Conservation (phyloP, 1,140 invertebrate species). For the Drosophila santomea region DNA sequence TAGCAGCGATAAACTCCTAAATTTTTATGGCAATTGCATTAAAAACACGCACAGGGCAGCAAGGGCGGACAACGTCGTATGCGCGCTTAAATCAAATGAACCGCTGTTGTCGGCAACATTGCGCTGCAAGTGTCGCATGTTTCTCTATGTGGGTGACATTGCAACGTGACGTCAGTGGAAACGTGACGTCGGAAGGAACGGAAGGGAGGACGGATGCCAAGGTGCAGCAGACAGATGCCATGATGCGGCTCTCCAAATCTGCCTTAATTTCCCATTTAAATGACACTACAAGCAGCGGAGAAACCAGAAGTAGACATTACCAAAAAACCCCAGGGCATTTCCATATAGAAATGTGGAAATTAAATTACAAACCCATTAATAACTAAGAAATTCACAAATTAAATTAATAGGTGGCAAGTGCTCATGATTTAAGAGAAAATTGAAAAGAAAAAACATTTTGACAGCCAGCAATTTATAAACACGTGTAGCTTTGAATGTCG, state of each 20-base stretch:
- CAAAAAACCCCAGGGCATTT: background rate
- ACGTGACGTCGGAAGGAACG: background rate
- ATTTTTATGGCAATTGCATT: conserved; percentile 59
- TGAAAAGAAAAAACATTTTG: conserved; percentile 13
- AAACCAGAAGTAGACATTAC: background rate
- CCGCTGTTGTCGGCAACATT: conserved; percentile 31
- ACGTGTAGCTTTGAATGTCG: conserved; percentile 9
- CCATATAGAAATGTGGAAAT: background rate
- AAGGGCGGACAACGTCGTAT: conserved; percentile 49
- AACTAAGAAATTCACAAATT: conserved; percentile 1
- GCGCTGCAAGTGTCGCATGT: conserved; percentile 32
- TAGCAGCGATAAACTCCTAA: conserved; percentile 27
- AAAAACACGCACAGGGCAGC: conserved; percentile 23
- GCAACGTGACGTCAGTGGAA: conserved; percentile 41
- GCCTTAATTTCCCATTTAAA: conserved; percentile 46
- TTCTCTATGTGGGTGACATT: conserved; percentile 28
- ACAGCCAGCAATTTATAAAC: conserved; percentile 27
- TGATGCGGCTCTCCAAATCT: conserved; percentile 16
- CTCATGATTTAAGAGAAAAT: conserved; percentile 12
- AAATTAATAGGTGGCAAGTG: conserved; percentile 21
- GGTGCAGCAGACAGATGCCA: conserved; percentile 18
- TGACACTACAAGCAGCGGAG: conserved; percentile 1
- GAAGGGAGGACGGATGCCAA: background rate
- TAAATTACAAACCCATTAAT: background rate
- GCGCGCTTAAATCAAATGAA: conserved; percentile 56